A percentile compares a stretch with the other conserved stretches of the same genome.
phyloP scores from a whole-genome alignment of 1,140 invertebrate genomes.

The Hyles vespertilio region DNA sequence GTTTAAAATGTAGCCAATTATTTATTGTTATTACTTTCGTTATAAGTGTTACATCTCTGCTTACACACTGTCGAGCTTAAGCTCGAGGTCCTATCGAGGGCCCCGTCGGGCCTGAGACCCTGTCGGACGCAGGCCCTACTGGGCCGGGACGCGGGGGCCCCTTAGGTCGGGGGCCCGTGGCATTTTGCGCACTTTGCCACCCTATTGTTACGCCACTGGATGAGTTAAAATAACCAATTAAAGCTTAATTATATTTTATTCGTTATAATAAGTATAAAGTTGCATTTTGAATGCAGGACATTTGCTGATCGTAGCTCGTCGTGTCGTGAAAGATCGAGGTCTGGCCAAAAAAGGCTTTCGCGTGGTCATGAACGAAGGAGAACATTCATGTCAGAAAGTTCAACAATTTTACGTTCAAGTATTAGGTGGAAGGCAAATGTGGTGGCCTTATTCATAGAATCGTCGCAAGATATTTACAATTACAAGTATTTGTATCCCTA shows the following conservation, averaged over 20 bases:
- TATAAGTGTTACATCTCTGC: too few species aligned
- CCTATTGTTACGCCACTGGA: too few species aligned
- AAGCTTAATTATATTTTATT: background rate
- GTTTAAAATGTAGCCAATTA: too few species aligned
- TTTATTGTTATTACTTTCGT: too few species aligned
- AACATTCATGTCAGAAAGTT: conserved; percentile 90
- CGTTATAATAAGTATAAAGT: background rate
- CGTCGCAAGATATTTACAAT: background rate
- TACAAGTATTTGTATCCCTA: background rate
- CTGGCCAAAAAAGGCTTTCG: conserved; percentile 76
- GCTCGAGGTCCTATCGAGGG: too few species aligned
- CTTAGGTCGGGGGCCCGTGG: too few species aligned
- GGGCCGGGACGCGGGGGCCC: too few species aligned
- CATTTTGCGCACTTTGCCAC: too few species aligned
- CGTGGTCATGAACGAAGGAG: conserved; percentile 90
- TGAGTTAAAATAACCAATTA: too few species aligned
- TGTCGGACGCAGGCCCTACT: too few species aligned
- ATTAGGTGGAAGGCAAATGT: conserved; percentile 92
- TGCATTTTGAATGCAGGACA: conserved; percentile 71
- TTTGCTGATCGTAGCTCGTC: conserved; percentile 81
- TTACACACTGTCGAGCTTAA: too few species aligned
- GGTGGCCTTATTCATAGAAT: conserved; percentile 81
- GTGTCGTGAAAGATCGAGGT: conserved; percentile 80
- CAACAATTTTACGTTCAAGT: conserved; percentile 94
- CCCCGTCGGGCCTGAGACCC: too few species aligned